Percentiles rank a stretch among this genome's conserved stretches.
Evolutionary conservation across 2,888 invertebrate genomes (phyloP).

Genomic region (Yponomeuta malinellus): DNA sequence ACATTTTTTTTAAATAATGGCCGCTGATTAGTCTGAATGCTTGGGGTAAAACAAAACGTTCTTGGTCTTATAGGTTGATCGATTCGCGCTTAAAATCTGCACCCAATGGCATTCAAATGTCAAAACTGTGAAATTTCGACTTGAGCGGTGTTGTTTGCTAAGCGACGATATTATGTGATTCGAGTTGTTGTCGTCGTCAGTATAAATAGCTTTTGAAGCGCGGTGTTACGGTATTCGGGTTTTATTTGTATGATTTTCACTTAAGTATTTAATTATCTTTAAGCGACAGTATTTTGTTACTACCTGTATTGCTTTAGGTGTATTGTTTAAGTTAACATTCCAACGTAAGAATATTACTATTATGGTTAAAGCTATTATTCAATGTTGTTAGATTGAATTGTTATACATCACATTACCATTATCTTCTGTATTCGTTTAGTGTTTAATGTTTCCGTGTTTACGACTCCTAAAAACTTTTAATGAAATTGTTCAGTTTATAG

Average conservation of each 20-base stretch:
- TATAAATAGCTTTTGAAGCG: conserved; percentile 7
- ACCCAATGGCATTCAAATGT: no score
- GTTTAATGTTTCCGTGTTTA: conserved; percentile 10
- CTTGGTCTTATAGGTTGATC: no score
- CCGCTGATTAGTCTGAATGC: no score
- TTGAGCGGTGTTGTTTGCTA: no score
- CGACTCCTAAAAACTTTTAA: not conserved
- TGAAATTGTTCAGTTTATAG: conserved; percentile 10
- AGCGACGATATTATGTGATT: not conserved
- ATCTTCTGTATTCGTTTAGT: conserved; percentile 3
- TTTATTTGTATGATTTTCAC: conserved; percentile 13
- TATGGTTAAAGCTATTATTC: conserved; percentile 4
- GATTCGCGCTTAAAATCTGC: no score
- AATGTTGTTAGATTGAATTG: conserved; percentile 9
- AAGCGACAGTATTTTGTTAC: conserved; percentile 60
- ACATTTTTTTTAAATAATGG: no score
- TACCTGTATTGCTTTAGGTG: conserved; percentile 55
- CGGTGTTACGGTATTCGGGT: conserved; percentile 12
- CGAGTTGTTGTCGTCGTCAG: conserved; percentile 35
- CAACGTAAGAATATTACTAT: conserved; percentile 35
- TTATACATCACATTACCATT: conserved; percentile 14
- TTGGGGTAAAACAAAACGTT: no score
- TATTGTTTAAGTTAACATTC: conserved; percentile 59
- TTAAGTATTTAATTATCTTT: conserved; percentile 58
- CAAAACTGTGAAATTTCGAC: no score